These are phyloP conservation scores for Caenorhabditis plicata DNA, from an alignment of 2,888 invertebrate genomes.

Conservation along the genomic window DNA sequence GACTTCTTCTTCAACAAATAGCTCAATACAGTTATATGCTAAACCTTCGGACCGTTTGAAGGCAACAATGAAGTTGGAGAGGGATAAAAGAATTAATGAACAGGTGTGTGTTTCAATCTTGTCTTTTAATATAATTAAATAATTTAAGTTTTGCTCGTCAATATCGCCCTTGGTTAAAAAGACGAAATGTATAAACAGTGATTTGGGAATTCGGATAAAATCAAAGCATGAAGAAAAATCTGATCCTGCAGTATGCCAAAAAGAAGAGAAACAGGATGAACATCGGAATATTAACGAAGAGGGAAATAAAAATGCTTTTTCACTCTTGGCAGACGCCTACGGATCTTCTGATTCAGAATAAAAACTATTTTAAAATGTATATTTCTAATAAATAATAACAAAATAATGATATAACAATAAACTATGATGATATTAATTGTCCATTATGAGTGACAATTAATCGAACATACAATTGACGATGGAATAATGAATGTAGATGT, in stretches of 20 bases:
- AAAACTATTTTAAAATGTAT: not conserved
- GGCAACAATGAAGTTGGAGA: conserved; percentile 23
- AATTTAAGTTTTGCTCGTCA: no score
- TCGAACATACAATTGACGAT: conserved; percentile 42
- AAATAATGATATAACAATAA: not conserved
- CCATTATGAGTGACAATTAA: conserved; percentile 44
- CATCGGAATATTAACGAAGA: no score
- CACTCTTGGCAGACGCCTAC: not conserved
- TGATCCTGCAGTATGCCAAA: not conserved
- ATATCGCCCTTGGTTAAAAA: no score
- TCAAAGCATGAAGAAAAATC: not conserved
- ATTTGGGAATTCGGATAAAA: not conserved
- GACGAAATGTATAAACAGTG: not conserved
- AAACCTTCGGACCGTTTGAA: conserved; percentile 24
- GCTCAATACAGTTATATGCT: conserved; percentile 6
- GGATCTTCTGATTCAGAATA: conserved; percentile 4
- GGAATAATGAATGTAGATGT: conserved; percentile 48
- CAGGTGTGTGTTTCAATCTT: not conserved
- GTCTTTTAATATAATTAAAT: no score
- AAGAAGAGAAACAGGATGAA: not conserved
- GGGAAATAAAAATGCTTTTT: not conserved
- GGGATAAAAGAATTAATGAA: conserved; percentile 30
- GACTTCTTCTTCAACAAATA: conserved; percentile 10
- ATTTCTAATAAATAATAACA: not conserved
- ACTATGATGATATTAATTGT: conserved; percentile 16